Percentiles rank a stretch among this genome's conserved stretches.
Conservation (phyloP, 1,140 invertebrate species). For the Drosophila sp. region DNA sequence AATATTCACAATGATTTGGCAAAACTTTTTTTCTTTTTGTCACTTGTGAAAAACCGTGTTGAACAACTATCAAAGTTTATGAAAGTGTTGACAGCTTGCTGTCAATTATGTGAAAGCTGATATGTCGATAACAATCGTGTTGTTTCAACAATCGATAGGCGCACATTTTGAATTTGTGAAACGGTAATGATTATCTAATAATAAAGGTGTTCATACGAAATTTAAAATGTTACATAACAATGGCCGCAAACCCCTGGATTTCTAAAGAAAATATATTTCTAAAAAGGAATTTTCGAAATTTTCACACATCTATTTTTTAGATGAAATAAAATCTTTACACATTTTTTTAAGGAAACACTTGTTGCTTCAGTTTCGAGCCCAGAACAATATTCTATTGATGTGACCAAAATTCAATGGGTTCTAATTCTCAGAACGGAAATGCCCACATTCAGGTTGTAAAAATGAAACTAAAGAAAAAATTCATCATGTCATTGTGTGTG, state of each 20-base stretch:
- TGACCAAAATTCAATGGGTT: constrained; percentile 33
- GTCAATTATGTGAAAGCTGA: not conserved
- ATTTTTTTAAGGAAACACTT: constrained; percentile 1
- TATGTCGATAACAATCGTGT: not conserved
- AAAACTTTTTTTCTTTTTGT: constrained; percentile 27
- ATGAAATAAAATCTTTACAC: not conserved
- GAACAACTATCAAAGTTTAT: not conserved
- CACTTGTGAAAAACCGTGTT: constrained; percentile 7
- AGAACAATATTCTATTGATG: not conserved
- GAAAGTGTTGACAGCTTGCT: too few species aligned
- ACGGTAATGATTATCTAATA: too few species aligned
- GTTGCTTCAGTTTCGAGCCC: constrained; percentile 25
- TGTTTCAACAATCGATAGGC: too few species aligned
- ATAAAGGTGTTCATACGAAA: too few species aligned
- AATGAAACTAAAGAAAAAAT: constrained; percentile 57
- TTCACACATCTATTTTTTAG: not conserved
- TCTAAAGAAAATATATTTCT: not conserved
- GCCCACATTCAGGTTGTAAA: constrained; percentile 43
- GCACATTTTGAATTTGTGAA: too few species aligned
- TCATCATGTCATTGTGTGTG: constrained; percentile 27
- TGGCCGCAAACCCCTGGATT: too few species aligned
- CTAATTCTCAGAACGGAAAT: constrained; percentile 63
- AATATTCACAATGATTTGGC: constrained; percentile 45
- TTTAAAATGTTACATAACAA: not conserved
- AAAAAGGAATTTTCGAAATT: not conserved